These are phyloP conservation scores for Pogoniulus pusillus DNA, from an alignment of 2,797 vertebrate genomes.

Conservation along the genomic window DNA sequence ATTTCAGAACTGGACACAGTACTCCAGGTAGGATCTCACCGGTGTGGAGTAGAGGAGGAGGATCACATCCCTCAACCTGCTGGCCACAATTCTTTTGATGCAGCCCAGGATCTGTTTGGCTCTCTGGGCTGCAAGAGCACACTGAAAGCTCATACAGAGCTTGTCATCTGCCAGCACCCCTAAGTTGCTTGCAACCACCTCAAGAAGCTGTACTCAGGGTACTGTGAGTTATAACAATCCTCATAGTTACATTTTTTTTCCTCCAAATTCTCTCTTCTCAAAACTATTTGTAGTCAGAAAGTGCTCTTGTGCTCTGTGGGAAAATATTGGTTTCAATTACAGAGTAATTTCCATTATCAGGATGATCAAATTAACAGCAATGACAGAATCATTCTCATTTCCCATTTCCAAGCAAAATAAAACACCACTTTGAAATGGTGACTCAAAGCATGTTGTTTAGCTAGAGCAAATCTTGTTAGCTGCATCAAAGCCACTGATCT, in stretches of 20 bases:
- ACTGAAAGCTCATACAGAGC: too few relatives aligned
- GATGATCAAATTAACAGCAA: constrained; percentile 35
- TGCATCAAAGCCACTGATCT: background rate
- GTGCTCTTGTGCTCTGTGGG: background rate
- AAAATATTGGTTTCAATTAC: constrained; percentile 10
- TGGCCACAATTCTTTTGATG: too few relatives aligned
- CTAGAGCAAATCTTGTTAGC: background rate
- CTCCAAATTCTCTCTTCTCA: background rate
- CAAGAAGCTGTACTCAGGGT: background rate
- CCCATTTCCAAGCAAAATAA: constrained; percentile 27
- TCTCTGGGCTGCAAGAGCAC: too few relatives aligned
- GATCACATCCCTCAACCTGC: too few relatives aligned
- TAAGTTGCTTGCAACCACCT: background rate
- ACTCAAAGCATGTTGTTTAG: constrained; percentile 17
- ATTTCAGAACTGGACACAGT: too few relatives aligned
- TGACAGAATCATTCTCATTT: background rate
- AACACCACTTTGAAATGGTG: constrained; percentile 23
- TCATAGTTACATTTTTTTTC: background rate
- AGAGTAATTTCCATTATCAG: constrained; percentile 31
- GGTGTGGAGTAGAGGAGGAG: too few relatives aligned
- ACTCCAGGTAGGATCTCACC: too few relatives aligned
- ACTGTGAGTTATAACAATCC: background rate
- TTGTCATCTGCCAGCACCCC: too few relatives aligned
- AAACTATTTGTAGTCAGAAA: background rate
- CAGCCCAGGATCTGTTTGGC: too few relatives aligned